Evolutionary conservation across 1,140 invertebrate genomes (phyloP).

Genomic region (Mycetomoellerius zeteki): DNA sequence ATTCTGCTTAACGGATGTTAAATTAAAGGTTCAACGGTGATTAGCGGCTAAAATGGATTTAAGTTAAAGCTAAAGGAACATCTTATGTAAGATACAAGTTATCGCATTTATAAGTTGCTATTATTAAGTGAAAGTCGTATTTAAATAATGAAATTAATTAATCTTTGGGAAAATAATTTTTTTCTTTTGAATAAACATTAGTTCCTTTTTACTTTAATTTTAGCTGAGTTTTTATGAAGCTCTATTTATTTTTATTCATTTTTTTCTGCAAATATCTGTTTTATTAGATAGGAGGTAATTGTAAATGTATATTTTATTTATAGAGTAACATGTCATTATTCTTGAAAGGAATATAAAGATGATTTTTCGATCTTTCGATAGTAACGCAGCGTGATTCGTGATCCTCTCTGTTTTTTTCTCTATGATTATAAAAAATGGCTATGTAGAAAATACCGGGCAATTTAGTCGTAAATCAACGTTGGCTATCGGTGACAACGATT

Average conservation of each 20-base stretch:
- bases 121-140: background rate
- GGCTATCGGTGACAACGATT: conserved; percentile 57
- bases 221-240: background rate
- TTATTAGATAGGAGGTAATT: background rate
- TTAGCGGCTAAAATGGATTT: background rate
- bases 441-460: conserved; percentile 36
- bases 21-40: background rate
- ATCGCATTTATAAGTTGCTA: background rate
- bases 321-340: background rate
- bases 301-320: background rate
- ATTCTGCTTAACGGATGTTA: conserved; percentile 2
- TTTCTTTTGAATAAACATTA: background rate
- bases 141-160: conserved; percentile 1
- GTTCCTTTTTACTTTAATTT: background rate
- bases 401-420: conserved; percentile 14
- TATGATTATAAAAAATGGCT: conserved; percentile 45
- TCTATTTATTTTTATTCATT: background rate
- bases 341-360: conserved; percentile 18
- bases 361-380: background rate
- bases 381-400: background rate
- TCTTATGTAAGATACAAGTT: background rate
- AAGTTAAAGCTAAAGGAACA: background rate
- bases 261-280: background rate
- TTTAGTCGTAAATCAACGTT: conserved; percentile 58
- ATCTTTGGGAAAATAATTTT: background rate